Evolutionary conservation across 2,888 invertebrate species (phyloP).

Genomic region (Folsomia candida): DNA sequence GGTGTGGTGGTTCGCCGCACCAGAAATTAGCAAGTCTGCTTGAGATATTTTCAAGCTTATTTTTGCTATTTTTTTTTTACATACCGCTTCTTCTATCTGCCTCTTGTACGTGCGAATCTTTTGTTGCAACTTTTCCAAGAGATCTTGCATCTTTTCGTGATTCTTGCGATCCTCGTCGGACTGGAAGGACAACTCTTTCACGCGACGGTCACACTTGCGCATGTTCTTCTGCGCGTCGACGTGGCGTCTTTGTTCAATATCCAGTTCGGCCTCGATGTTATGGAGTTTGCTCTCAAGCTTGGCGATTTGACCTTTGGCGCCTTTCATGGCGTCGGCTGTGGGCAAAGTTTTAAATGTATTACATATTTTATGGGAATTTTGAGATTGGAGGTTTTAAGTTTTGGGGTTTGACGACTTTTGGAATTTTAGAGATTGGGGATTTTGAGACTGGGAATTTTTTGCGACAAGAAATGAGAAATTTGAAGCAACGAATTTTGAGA

Average conservation of each 20-base stretch:
- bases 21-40: too few species aligned
- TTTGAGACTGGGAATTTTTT: too few species aligned
- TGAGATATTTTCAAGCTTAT: background rate
- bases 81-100: constrained; percentile 58
- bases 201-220: constrained; percentile 58
- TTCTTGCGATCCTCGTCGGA: constrained; percentile 64
- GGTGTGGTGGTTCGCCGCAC: too few species aligned
- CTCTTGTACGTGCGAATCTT: constrained; percentile 59
- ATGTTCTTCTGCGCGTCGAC: constrained; percentile 59
- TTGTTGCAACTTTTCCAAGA: constrained; percentile 61
- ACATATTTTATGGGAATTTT: too few species aligned
- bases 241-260: constrained; percentile 60
- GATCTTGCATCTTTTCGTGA: constrained; percentile 61
- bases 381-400: too few species aligned
- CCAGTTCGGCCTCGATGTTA: constrained; percentile 58
- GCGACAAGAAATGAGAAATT: too few species aligned
- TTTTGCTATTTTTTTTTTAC: constrained; percentile 40
- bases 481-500: too few species aligned
- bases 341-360: too few species aligned
- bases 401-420: too few species aligned
- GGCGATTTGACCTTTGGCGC: constrained; percentile 61
- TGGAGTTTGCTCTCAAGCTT: constrained; percentile 59
- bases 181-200: constrained; percentile 51
- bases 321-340: constrained; percentile 59
- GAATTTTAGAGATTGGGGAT: too few species aligned